Conservation (phyloP, 2,113 vertebrate genomes). For the Podarcis cretensis region DNA sequence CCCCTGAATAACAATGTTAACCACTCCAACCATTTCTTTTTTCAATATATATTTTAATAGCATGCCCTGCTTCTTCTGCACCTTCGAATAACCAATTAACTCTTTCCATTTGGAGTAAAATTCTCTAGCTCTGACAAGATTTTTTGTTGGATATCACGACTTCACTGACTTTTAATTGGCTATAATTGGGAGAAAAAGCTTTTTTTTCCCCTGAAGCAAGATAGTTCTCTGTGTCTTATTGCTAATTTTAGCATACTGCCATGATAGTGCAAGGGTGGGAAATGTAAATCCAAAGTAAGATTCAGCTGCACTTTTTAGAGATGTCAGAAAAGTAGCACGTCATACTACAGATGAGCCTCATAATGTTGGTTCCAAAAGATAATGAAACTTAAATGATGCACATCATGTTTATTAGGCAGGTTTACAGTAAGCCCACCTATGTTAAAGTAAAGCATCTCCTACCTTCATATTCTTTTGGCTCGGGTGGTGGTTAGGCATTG, state of each 20-base stretch:
- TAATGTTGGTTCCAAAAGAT: neutral
- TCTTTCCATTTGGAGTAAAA: neutral
- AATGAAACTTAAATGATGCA: neutral
- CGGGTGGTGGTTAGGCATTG: too few relatives aligned
- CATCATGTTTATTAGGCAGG: neutral
- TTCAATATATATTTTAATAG: neutral
- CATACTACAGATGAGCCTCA: neutral
- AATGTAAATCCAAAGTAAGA: neutral
- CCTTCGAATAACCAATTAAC: neutral
- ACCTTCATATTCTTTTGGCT: constrained; percentile 38
- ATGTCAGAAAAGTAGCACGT: neutral
- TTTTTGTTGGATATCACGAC: neutral
- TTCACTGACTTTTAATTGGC: neutral
- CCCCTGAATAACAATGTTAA: neutral
- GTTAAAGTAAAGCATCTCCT: constrained; percentile 3
- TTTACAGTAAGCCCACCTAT: neutral
- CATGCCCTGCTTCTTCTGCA: neutral
- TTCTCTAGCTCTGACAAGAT: neutral
- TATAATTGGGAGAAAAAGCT: neutral
- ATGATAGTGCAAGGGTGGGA: neutral
- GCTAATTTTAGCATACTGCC: too few relatives aligned
- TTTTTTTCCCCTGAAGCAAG: neutral
- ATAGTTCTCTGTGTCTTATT: neutral
- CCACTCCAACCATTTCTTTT: neutral
- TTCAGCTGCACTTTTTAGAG: neutral